These are phyloP conservation scores for Trachelus stipa DNA, from an alignment of 2,888 invertebrate genomes.

Conservation along the genomic window DNA sequence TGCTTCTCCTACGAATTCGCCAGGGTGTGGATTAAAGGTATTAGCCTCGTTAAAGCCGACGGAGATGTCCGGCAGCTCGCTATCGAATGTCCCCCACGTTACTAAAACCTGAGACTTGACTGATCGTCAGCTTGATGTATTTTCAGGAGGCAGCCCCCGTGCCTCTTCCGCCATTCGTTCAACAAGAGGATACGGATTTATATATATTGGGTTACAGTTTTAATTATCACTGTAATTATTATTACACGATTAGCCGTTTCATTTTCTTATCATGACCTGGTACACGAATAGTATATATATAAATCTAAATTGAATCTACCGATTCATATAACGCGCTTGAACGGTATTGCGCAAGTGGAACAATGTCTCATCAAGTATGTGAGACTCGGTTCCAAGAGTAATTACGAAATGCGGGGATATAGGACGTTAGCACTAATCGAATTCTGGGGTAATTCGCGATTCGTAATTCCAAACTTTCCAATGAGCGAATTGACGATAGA, in stretches of 20 bases:
- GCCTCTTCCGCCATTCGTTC: neutral
- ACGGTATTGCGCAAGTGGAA: neutral
- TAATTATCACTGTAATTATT: no score
- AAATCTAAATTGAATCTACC: neutral
- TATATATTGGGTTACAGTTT: no score
- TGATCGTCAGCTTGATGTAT: neutral
- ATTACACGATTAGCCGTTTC: neutral
- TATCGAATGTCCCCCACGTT: neutral
- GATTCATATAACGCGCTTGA: neutral
- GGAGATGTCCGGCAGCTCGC: neutral
- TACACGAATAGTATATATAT: neutral
- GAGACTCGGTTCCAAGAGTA: neutral
- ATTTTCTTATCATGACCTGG: neutral
- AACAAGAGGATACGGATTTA: neutral
- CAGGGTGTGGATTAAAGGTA: slow-evolving; percentile 50
- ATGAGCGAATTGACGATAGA: neutral
- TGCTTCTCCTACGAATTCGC: slow-evolving; percentile 39
- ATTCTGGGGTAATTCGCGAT: neutral
- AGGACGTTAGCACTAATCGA: neutral
- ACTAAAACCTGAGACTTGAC: neutral
- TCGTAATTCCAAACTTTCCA: neutral
- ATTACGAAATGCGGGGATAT: neutral
- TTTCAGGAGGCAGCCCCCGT: neutral
- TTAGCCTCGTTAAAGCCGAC: slow-evolving; percentile 19
- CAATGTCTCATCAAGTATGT: neutral